Evolutionary conservation across 1,140 invertebrate species (phyloP), one percentile per base, ranked within the genome.

Genomic region (Lepidurus couesii): DNA sequence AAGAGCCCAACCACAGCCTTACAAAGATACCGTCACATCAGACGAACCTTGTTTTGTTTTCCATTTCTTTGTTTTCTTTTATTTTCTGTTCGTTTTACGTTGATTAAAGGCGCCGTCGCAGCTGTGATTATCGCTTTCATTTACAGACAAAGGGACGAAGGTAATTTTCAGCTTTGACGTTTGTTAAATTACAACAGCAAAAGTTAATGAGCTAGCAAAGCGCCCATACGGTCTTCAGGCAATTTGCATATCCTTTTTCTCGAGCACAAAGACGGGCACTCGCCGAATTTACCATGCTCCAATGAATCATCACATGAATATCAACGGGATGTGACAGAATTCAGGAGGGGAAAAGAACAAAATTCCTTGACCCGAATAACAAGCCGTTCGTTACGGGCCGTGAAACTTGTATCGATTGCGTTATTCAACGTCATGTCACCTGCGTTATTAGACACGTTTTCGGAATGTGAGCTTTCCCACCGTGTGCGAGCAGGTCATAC

Each of bases 311-410:
- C 45, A 13, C 13, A 65, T 9, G 53, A 13, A 65, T 65, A 16
- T 65, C 53, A 65, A 13, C 21, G 21, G 53, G 53, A 65, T 65
- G 21, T 65, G 53, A 65, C 53, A 65, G 16, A 65, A 13, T 9
- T n/a, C 13, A 65, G 21, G 16, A 65, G 13, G 53, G 21, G 13
- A 16, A 16, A 21, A 65, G 13, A 65, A 65, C 4, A 9, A 0
- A 65, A 65, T 13, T 65, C 53, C 53, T 65, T 65, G 53, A 65
- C 53, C 53, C n/a, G 53, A 65, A 65, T 65, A 65, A 65, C 53
- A 65, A 65, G 53, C 45, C 16, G 47, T 65, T 65, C 47, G 13
- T 9, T 65, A 65, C 9, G 47, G 47, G 13, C 47, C 13, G 9
- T 9, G 53, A 9, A 65, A 16, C 21, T 65, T n/a, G 53, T 65